These are phyloP conservation scores for Amiota minor DNA, from an alignment of 2,888 invertebrate genomes.

Conservation along the genomic window DNA sequence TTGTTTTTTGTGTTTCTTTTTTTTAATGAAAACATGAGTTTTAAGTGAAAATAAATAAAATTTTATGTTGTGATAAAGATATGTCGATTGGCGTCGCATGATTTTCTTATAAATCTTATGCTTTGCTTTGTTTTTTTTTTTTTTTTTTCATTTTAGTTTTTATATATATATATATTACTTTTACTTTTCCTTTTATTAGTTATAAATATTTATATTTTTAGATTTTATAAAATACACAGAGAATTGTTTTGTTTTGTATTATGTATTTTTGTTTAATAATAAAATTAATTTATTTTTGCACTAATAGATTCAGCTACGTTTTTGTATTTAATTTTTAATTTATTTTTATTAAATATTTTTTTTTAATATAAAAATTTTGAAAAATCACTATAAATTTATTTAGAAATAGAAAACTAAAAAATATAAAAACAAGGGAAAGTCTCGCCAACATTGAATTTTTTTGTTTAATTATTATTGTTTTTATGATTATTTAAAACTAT, in stretches of 20 bases:
- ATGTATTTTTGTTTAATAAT: conserved; percentile 27
- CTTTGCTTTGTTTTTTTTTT: conserved; percentile 2
- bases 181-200: neutral
- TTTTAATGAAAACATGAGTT: conserved; percentile 17
- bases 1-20: conserved; percentile 31
- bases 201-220: conserved; percentile 22
- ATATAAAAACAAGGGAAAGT: neutral
- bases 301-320: conserved; percentile 23
- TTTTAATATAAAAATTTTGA: neutral
- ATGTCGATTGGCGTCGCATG: too few species aligned
- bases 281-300: neutral
- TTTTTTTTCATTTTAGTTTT: neutral
- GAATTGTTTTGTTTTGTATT: conserved; percentile 35
- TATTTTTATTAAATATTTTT: neutral
- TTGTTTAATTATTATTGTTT: neutral
- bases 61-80: too few species aligned
- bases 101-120: neutral
- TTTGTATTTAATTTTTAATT: conserved; percentile 3
- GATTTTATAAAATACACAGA: conserved; percentile 25
- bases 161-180: neutral
- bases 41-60: too few species aligned
- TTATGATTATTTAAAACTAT: conserved; percentile 13
- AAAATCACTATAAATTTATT: neutral
- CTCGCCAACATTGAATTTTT: conserved; percentile 11
- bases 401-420: conserved; percentile 16